Conservation (phyloP, 2,888 invertebrate genomes). For the Lasioglossum lativentre region DNA sequence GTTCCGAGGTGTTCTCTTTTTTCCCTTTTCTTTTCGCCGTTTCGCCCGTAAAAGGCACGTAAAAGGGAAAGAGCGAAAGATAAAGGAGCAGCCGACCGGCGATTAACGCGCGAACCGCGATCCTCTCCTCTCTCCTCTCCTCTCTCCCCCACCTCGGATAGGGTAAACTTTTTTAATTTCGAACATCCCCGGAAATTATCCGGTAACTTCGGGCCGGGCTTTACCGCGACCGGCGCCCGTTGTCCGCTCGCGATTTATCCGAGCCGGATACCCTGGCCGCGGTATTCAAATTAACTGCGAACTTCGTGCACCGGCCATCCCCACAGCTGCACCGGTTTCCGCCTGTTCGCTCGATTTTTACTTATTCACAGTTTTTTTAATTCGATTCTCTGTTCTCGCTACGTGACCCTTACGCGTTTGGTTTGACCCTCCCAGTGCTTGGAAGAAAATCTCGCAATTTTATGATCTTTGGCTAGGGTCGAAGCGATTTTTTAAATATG, state of each 20-base stretch:
- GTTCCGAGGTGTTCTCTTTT: conserved; percentile 14
- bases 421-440: neutral
- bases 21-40: neutral
- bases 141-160: neutral
- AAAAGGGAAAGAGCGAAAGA: conserved; percentile 35
- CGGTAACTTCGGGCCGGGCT: conserved; percentile 63
- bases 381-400: neutral
- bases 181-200: conserved; percentile 78
- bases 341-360: neutral
- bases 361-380: neutral
- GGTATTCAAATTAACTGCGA: conserved; percentile 66
- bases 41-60: conserved; percentile 3
- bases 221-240: conserved; percentile 22
- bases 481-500: neutral
- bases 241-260: conserved; percentile 31
- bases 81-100: conserved; percentile 55
- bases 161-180: conserved; percentile 80
- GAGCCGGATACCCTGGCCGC: conserved; percentile 34
- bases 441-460: neutral
- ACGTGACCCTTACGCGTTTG: neutral
- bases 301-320: conserved; percentile 43
- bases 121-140: neutral
- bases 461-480: neutral
- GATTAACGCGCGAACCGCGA: conserved; percentile 56
- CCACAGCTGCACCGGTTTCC: neutral